Conservation (phyloP, 2,113 vertebrate genomes). For the Saccopteryx bilineata region DNA sequence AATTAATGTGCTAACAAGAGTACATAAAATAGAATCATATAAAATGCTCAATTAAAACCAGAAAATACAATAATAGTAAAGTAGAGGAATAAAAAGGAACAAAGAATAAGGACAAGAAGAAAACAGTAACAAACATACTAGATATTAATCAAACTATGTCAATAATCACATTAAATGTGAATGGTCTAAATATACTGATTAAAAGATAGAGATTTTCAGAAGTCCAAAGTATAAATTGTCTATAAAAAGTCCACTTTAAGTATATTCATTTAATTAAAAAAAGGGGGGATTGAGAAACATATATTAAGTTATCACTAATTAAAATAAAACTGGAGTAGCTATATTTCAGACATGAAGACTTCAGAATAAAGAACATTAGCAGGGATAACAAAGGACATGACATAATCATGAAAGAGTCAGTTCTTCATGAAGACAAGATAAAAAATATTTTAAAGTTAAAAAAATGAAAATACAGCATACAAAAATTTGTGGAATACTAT, state of each 20-base stretch:
- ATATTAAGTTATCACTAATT: neutral
- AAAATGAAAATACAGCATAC: neutral
- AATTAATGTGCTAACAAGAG: neutral
- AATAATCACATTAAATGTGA: neutral
- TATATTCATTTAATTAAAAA: neutral
- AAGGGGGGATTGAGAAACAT: neutral
- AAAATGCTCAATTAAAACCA: neutral
- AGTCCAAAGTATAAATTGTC: neutral
- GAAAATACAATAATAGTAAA: neutral
- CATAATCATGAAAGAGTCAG: neutral
- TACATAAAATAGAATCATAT: neutral
- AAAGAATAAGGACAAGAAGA: neutral
- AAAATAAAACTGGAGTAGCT: neutral
- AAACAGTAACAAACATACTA: neutral
- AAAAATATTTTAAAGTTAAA: neutral
- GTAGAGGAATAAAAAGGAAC: neutral
- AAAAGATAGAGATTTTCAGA: neutral
- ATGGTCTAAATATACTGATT: neutral
- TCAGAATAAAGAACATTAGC: slow-evolving; percentile 18
- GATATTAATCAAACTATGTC: neutral
- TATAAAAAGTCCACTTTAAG: neutral
- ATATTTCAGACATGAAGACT: neutral
- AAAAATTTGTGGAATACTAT: neutral
- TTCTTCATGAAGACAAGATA: neutral
- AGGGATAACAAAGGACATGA: neutral